phyloP scores from a whole-genome alignment of 1,140 invertebrate species.

The Caerostris extrusa region DNA sequence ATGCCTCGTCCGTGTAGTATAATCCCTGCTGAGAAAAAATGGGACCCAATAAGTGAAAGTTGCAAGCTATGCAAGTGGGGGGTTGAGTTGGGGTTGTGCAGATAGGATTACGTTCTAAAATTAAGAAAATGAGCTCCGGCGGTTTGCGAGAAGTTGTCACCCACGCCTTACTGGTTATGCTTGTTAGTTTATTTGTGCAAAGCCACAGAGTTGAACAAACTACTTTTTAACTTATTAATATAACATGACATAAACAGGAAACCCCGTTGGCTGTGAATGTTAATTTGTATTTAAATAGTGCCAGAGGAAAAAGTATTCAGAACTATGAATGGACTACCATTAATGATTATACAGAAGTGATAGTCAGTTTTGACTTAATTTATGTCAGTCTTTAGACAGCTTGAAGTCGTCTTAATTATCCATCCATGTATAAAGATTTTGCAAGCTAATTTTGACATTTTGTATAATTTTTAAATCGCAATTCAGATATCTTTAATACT shows the following conservation, averaged over 20 bases:
- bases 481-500: too few relatives aligned
- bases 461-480: too few relatives aligned
- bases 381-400: too few relatives aligned
- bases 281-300: too few relatives aligned
- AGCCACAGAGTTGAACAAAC: not conserved
- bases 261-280: not conserved
- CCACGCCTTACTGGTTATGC: not conserved
- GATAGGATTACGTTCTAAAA: slow-evolving; percentile 50
- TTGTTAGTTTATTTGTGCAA: not conserved
- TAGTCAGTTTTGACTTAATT: too few relatives aligned
- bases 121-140: not conserved
- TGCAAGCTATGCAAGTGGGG: not conserved
- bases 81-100: slow-evolving; percentile 17
- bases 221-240: not conserved
- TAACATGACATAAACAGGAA: not conserved
- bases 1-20: not conserved
- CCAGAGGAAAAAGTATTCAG: too few relatives aligned
- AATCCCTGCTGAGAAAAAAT: slow-evolving; percentile 23
- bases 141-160: not conserved
- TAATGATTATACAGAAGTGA: too few relatives aligned
- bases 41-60: slow-evolving; percentile 52
- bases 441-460: too few relatives aligned
- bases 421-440: too few relatives aligned
- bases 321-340: too few relatives aligned
- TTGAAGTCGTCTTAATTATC: too few relatives aligned